These are phyloP conservation scores for Bufo bufo DNA, from an alignment of 2,113 vertebrate species.

Conservation along the genomic window DNA sequence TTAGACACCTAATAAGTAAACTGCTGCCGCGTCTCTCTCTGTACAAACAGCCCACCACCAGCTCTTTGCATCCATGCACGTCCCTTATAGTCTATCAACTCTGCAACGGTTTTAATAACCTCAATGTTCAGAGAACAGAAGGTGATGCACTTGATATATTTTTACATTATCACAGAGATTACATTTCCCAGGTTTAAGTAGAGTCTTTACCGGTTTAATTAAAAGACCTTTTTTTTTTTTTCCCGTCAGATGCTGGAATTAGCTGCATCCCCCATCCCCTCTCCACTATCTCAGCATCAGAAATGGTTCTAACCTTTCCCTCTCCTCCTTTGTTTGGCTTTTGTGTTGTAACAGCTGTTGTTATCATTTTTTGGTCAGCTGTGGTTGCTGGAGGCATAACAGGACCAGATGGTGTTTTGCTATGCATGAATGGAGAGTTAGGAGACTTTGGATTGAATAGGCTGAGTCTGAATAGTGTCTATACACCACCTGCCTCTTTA, in stretches of 20 bases:
- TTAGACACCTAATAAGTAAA: constrained; percentile 36
- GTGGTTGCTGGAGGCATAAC: constrained; percentile 99
- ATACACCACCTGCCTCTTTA: constrained; percentile 98
- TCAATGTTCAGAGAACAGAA: constrained; percentile 19
- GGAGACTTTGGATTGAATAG: constrained; percentile 98
- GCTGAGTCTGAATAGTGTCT: constrained; percentile 99
- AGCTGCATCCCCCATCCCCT: constrained; percentile 78
- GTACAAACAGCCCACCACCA: constrained; percentile 9
- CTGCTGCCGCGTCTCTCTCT: not conserved
- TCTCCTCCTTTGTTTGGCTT: constrained; percentile 94
- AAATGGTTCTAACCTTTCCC: constrained; percentile 95
- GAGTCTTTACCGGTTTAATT: constrained; percentile 71
- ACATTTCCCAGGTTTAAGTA: constrained; percentile 80
- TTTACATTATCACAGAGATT: constrained; percentile 70
- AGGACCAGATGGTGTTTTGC: constrained; percentile 99
- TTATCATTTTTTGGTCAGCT: constrained; percentile 98
- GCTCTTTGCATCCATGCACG: not conserved
- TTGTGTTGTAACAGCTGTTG: constrained; percentile 99
- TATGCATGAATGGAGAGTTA: constrained; percentile 99
- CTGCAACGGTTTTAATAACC: constrained; percentile 43
- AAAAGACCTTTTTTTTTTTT: constrained; percentile 63
- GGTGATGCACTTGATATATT: constrained; percentile 50
- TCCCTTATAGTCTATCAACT: constrained; percentile 31
- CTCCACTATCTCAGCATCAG: constrained; percentile 80
- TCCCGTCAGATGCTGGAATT: constrained; percentile 74